These are phyloP conservation scores for Dendrolimus houi DNA, from an alignment of 2,888 invertebrate species.

Conservation along the genomic window DNA sequence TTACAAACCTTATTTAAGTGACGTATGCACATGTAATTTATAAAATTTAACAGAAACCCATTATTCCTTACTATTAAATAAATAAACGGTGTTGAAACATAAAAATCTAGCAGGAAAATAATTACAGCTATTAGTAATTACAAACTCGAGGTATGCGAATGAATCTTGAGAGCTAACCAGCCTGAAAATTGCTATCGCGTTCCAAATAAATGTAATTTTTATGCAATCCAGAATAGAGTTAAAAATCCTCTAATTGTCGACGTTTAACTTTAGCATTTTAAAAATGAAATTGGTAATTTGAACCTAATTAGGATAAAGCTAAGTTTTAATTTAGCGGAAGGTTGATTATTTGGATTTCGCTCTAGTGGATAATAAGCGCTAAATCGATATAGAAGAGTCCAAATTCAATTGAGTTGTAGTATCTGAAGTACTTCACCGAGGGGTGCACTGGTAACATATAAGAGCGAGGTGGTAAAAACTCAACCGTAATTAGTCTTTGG, in stretches of 20 bases:
- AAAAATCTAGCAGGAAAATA: conserved; percentile 37
- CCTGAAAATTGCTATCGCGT: conserved; percentile 31
- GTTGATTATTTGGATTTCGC: conserved; percentile 12
- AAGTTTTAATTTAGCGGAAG: conserved; percentile 37
- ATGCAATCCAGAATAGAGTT: conserved; percentile 27
- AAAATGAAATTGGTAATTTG: conserved; percentile 26
- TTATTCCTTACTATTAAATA: conserved; percentile 17
- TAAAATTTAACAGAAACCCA: conserved; percentile 13
- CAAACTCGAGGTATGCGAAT: conserved; percentile 44
- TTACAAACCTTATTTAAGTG: conserved; percentile 9
- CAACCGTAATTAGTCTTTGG: conserved; percentile 62
- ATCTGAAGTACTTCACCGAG: conserved; percentile 33
- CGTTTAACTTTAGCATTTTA: conserved; percentile 28
- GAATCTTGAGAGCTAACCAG: conserved; percentile 46
- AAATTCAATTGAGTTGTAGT: conserved; percentile 30
- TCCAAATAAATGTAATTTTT: conserved; percentile 25
- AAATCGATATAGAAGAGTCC: conserved; percentile 29
- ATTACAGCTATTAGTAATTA: conserved; percentile 55
- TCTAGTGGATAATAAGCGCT: conserved; percentile 34
- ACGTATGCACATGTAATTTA: conserved; percentile 24
- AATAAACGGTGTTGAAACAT: conserved; percentile 24
- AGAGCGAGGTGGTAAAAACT: conserved; percentile 53
- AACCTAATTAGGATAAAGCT: conserved; percentile 30
- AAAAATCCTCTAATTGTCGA: conserved; percentile 27
- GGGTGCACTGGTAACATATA: conserved; percentile 44